phyloP scores from a whole-genome alignment of 2,888 invertebrate species.

The Eupithecia abbreviata region DNA sequence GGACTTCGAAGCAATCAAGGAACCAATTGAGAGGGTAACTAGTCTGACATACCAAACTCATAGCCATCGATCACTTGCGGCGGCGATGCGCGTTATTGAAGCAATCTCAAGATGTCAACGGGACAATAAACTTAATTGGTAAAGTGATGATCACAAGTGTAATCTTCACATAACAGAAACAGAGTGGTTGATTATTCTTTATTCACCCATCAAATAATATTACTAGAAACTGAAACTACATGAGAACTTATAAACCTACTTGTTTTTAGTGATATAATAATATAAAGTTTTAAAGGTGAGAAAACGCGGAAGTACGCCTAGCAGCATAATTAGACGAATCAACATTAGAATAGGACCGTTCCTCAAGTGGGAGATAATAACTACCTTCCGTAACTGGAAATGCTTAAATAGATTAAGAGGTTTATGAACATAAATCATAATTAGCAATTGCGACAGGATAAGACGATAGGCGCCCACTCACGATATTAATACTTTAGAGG shows the following conservation, averaged over 20 bases:
- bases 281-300: background rate
- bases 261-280: background rate
- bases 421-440: conserved; percentile 60
- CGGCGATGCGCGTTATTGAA: conserved; percentile 70
- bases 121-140: conserved; percentile 81
- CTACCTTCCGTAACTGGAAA: background rate
- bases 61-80: conserved; percentile 76
- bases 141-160: background rate
- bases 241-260: background rate
- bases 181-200: background rate
- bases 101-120: conserved; percentile 59
- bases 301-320: background rate
- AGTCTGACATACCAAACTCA: conserved; percentile 74
- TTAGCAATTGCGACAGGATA: conserved; percentile 55
- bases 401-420: background rate
- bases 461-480: conserved; percentile 19
- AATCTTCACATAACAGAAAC: background rate
- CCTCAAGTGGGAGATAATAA: background rate
- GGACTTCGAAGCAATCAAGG: conserved; percentile 81
- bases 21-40: conserved; percentile 82
- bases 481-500: conserved; percentile 13
- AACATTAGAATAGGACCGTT: background rate
- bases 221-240: background rate
- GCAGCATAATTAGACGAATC: background rate
- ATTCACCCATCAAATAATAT: background rate